These are phyloP conservation scores for Caenorhabditis imperialis DNA, from an alignment of 2,888 invertebrate species.

Conservation along the genomic window DNA sequence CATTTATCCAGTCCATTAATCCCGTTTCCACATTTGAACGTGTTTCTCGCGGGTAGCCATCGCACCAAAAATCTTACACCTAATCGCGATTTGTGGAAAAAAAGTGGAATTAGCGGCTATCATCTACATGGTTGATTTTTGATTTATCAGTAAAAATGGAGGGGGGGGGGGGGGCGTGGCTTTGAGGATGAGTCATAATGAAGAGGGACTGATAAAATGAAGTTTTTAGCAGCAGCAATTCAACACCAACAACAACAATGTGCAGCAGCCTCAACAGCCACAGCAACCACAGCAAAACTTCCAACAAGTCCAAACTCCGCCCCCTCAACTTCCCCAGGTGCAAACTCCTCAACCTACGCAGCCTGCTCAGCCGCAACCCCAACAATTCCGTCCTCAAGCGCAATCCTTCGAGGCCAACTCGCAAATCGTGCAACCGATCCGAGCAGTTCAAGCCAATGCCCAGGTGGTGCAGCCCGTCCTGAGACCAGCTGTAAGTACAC, in stretches of 20 bases:
- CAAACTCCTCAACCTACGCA: background rate
- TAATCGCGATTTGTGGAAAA: too few relatives aligned
- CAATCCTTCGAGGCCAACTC: conserved; percentile 49
- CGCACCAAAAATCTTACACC: too few relatives aligned
- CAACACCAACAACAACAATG: conserved; percentile 16
- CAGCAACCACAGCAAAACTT: conserved; percentile 10
- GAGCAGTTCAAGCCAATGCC: conserved; percentile 44
- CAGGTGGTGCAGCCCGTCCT: conserved; percentile 47
- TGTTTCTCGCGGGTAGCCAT: background rate
- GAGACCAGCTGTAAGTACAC: conserved; percentile 11
- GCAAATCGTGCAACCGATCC: conserved; percentile 52
- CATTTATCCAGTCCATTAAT: conserved; percentile 8
- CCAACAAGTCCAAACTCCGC: conserved; percentile 4
- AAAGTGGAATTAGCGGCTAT: too few relatives aligned
- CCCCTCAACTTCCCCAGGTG: conserved; percentile 6
- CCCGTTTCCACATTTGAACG: background rate
- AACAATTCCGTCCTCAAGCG: conserved; percentile 15
- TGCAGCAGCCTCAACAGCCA: conserved; percentile 10
- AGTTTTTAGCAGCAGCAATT: conserved; percentile 31
- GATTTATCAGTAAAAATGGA: too few relatives aligned
- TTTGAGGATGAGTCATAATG: conserved; percentile 3
- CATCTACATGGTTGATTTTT: too few relatives aligned
- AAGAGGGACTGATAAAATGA: background rate
- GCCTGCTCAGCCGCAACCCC: background rate
- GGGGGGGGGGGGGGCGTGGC: too few relatives aligned